Evolutionary conservation across 37 sponge, comb jelly and placozoan species (phyloP).

Genomic region (Oscarella lobularis): DNA sequence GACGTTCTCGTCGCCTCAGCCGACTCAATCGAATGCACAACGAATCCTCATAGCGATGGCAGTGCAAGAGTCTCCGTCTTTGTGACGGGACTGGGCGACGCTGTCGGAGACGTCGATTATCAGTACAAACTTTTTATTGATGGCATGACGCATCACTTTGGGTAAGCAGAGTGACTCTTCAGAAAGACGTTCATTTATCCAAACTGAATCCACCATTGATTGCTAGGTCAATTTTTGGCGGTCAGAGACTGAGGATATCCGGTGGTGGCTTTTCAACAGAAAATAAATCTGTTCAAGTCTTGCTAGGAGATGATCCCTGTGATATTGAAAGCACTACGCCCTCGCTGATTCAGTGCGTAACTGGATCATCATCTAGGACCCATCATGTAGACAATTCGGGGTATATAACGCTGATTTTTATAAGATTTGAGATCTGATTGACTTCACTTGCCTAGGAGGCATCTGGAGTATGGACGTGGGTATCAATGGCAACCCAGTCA

Average conservation of each 20-base stretch:
- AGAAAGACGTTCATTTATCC: background rate
- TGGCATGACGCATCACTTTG: constrained; percentile 18
- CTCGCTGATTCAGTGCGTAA: background rate
- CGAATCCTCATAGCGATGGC: constrained; percentile 27
- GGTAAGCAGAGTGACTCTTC: constrained; percentile 22
- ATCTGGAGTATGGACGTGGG: constrained; percentile 48
- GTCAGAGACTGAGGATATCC: constrained; percentile 36
- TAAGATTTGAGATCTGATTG: background rate
- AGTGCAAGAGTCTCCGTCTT: constrained; percentile 12
- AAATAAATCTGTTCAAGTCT: constrained; percentile 12
- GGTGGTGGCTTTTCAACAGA: constrained; percentile 42
- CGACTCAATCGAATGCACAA: constrained; percentile 27
- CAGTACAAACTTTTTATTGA: constrained; percentile 17
- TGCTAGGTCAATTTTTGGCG: constrained; percentile 62
- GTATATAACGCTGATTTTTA: background rate
- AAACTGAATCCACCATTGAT: background rate
- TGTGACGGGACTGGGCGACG: constrained; percentile 14
- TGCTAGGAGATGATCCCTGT: constrained; percentile 29
- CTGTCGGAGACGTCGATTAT: constrained; percentile 15
- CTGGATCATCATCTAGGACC: background rate
- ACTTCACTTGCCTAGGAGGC: constrained; percentile 5
- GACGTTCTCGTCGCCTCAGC: constrained; percentile 6
- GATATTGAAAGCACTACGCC: background rate
- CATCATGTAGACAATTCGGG: constrained; percentile 1
- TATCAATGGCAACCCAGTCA: constrained; percentile 38